Percentiles rank a stretch among this genome's conserved stretches.
Evolutionary conservation across 2,797 vertebrate species (phyloP).

Genomic region (Sus cebifrons): DNA sequence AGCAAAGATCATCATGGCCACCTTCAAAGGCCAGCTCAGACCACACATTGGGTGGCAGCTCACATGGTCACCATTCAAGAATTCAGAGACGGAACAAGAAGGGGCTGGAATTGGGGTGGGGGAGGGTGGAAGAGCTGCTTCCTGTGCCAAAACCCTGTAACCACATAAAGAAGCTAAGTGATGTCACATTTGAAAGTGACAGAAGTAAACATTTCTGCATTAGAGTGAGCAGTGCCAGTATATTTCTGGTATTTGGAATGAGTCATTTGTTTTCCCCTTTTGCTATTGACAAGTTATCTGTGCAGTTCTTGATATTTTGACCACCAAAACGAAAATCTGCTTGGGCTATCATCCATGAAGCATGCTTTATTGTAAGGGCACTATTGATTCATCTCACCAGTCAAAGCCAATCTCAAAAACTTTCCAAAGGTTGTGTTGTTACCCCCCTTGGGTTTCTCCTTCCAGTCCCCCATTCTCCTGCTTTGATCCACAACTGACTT

Average conservation of each 20-base stretch:
- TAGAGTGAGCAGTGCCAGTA: not conserved
- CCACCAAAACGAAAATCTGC: not conserved
- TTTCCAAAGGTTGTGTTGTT: not conserved
- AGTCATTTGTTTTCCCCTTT: constrained; percentile 69
- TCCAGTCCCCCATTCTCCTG: not conserved
- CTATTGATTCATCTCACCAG: not conserved
- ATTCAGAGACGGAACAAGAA: constrained; percentile 53
- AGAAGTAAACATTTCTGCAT: not conserved
- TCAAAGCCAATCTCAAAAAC: not conserved
- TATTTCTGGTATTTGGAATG: constrained; percentile 79
- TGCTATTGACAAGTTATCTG: not conserved
- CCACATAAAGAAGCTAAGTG: not conserved
- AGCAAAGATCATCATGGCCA: constrained; percentile 82
- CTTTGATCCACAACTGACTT: not conserved
- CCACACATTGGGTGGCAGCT: constrained; percentile 76
- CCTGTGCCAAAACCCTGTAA: constrained; percentile 55
- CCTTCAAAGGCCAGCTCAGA: constrained; percentile 85
- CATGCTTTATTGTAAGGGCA: not conserved
- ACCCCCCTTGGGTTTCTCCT: too few relatives aligned
- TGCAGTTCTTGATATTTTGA: not conserved
- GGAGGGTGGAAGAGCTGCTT: constrained; percentile 52
- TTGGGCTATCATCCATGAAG: not conserved
- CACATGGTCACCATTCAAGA: constrained; percentile 61
- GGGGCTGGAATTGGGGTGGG: not conserved
- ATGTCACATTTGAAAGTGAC: constrained; percentile 48